Conservation (phyloP, 64 coral and sea anemone genomes). For the Porites australiensis region DNA sequence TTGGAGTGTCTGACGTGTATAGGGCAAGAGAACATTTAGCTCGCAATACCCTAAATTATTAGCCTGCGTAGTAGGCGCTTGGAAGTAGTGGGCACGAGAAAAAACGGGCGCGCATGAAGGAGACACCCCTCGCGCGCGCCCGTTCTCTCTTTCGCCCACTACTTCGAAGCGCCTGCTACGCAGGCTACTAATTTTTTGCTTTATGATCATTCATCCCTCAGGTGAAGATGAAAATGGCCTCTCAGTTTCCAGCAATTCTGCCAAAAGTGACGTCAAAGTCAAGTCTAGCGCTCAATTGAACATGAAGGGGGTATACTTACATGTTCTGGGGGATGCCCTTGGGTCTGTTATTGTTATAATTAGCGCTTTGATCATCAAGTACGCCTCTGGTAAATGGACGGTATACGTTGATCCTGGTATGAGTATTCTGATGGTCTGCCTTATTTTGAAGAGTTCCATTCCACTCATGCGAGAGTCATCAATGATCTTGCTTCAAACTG, state of each 20-base stretch:
- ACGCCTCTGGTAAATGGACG: conserved; percentile 85
- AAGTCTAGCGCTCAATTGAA: conserved; percentile 93
- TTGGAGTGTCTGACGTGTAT: too few relatives aligned
- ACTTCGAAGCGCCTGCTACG: neutral
- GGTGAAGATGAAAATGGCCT: conserved; percentile 22
- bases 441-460: conserved; percentile 91
- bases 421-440: conserved; percentile 88
- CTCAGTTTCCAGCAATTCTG: conserved; percentile 20
- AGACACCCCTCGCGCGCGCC: too few relatives aligned
- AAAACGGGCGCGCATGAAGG: too few relatives aligned
- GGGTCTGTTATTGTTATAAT: conserved; percentile 96
- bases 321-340: conserved; percentile 95
- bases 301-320: conserved; percentile 95
- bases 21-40: too few relatives aligned
- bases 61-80: too few relatives aligned
- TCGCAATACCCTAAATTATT: too few relatives aligned
- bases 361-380: conserved; percentile 93
- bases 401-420: conserved; percentile 94
- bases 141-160: too few relatives aligned
- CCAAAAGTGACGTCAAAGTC: neutral
- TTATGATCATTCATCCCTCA: conserved; percentile 11
- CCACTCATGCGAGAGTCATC: conserved; percentile 91
- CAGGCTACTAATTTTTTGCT: neutral
- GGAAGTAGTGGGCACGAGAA: too few relatives aligned
- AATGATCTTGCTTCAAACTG: conserved; percentile 95